Evolutionary conservation across 2,113 vertebrate species (phyloP), one percentile per base, ranked within the genome.

Genomic region (Bujurquina vittata): DNA sequence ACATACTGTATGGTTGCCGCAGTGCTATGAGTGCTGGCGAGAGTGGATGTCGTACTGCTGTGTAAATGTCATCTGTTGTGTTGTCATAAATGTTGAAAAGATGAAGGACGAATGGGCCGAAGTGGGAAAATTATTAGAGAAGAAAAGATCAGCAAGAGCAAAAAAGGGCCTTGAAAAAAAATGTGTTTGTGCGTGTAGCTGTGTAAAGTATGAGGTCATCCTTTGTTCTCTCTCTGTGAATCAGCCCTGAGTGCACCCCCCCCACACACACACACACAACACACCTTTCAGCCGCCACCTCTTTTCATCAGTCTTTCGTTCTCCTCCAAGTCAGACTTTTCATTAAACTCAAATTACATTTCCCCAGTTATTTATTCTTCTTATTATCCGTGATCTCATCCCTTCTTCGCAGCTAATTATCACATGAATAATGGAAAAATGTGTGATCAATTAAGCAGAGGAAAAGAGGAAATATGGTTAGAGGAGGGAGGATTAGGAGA

Each of bases 321-420:
- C 56, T 80, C 75, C 77, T 86, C 18, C 40, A 77, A 88, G 81
- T 79, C 82, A 52, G 88, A 88, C 90, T 91, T 93, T 95, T 94
- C 93, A 94, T 95, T 94, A 95, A 94, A 87, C 61, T 92, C 90
- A 94, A 94, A 95, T 94, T 87, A 95, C 93, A 89, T 94, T 92
- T 88, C 90, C 90, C 77, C 84, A 77, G 88, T 94, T 95, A 93
- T 94, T 94, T 94, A 93, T 95, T 92, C 93, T 93, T 82, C 85
- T 91, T 93, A 88, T 94, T 93, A 95, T 86, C 69, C 60, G 81
- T 91, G 91, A 95, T 94, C 93, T 93, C 94, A 94, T 84, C 84
- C 87, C 77, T 74, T 90, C 63, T 84, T 87, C 14, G 6, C 80
- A 77, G 80, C 89, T 96, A 96, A 96, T 96, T 89, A 94, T 94